Evolutionary conservation across 2,797 vertebrate genomes (phyloP), one percentile per base, ranked within the genome.

Genomic region (Spheniscus humboldti): DNA sequence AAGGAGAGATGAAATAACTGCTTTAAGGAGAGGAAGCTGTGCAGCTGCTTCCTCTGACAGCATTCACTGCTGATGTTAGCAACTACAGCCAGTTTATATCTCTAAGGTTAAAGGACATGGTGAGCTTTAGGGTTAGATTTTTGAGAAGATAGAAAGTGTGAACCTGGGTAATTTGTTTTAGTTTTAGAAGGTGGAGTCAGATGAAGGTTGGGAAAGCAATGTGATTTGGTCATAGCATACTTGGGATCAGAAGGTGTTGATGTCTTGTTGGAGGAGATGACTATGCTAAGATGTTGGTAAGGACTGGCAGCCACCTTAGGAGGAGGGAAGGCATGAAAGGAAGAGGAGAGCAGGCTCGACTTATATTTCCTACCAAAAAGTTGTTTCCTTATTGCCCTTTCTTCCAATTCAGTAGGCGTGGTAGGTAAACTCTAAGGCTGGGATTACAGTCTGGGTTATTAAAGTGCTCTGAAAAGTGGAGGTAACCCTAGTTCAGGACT

Each of bases 171-270:
- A 71, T 52, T 59, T 6, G 31, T 83, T 55, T 84, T 19, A 11
- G 15, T 63, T 94, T 77, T 67, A 90, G 63, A 83, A 71, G 23
- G 18, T 35, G 18, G 14, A 80, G 16, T 53, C 68, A 48, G 45
- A 24, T 50, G 30, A 82, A 43, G 13, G 4, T 17, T 79, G 45
- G 2, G 5, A 82, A 92, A 69, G 18, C 15, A 62, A 25, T 2
- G 1, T 0, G 0, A 50, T 69, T 50, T 79, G 27, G 17, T 28
- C 6, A 18, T 10, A 52, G 39, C 19, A 10, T 11, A 43, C 17
- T 33, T 68, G 24, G 48, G 31, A 72, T 47, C 13, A 74, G 14
- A 88, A 62, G 28, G 10, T 56, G 14, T 59, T 73, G 37, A 33
- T 39, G 6, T 57, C 52, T 53, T 60, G 4, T 37, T 56, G 60